Evolutionary conservation across 2,888 invertebrate genomes (phyloP).

Genomic region (Tipula confusa): DNA sequence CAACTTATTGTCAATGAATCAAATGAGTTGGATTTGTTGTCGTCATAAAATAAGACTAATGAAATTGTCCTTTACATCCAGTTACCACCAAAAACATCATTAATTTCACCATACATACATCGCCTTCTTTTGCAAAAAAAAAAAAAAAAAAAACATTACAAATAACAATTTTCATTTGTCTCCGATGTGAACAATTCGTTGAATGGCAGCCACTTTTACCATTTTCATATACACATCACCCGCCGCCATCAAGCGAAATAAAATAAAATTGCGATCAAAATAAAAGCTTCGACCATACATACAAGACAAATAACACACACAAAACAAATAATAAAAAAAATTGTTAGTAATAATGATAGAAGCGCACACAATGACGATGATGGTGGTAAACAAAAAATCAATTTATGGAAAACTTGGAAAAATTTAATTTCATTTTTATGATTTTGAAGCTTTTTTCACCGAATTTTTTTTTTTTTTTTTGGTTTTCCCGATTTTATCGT

Average conservation of each 20-base stretch:
- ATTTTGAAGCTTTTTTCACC: not conserved
- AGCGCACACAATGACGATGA: not conserved
- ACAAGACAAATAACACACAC: too few species aligned
- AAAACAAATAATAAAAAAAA: not conserved
- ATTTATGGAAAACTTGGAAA: not conserved
- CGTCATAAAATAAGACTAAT: not conserved
- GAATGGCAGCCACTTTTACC: not conserved
- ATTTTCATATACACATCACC: not conserved
- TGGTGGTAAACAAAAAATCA: not conserved
- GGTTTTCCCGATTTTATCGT: not conserved
- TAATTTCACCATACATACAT: not conserved
- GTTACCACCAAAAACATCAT: not conserved
- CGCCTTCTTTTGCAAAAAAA: not conserved
- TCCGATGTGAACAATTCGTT: not conserved
- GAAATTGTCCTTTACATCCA: not conserved
- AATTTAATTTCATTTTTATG: conserved; percentile 7
- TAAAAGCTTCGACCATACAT: not conserved
- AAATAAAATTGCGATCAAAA: not conserved
- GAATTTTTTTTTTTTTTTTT: not conserved
- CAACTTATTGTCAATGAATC: too few species aligned
- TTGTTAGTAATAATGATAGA: not conserved
- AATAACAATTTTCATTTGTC: not conserved
- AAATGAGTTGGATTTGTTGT: not conserved
- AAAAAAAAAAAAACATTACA: too few species aligned
- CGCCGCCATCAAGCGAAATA: not conserved